Percentiles rank a stretch among this genome's conserved stretches.
phyloP scores from a whole-genome alignment of 1,140 invertebrate genomes.

The Bombus impatiens region DNA sequence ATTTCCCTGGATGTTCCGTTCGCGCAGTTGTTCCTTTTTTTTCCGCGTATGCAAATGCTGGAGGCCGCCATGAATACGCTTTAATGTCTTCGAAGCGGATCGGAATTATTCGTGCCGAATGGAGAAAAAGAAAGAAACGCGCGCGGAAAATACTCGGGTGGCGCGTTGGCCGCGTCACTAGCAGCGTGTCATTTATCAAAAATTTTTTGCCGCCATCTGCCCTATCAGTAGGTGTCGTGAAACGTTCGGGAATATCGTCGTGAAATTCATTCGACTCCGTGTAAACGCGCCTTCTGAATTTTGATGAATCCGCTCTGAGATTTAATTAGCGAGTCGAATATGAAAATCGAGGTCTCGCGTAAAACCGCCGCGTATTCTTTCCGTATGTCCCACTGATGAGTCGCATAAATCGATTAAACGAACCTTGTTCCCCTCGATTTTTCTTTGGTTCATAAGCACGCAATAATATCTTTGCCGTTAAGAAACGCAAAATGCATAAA shows the following conservation, averaged over 20 bases:
- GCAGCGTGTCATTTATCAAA: constrained; percentile 49
- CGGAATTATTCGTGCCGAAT: constrained; percentile 31
- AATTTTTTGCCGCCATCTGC: constrained; percentile 38
- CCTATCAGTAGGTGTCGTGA: constrained; percentile 13
- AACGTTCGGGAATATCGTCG: constrained; percentile 19
- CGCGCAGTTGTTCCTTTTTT: not conserved
- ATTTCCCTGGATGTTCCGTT: constrained; percentile 10
- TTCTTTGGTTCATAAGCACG: no score
- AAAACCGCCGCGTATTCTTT: not conserved
- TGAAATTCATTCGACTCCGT: constrained; percentile 33
- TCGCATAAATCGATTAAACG: not conserved
- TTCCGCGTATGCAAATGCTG: constrained; percentile 4
- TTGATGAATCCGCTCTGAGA: not conserved
- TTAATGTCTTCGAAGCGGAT: constrained; percentile 46
- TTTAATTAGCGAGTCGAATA: constrained; percentile 16
- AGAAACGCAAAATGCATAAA: no score
- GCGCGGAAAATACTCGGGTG: not conserved
- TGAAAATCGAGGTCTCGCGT: not conserved
- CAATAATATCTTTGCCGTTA: no score
- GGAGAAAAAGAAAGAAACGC: not conserved
- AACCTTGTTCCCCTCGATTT: no score
- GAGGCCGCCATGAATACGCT: constrained; percentile 30
- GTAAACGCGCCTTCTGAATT: constrained; percentile 29
- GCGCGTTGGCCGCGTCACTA: not conserved
- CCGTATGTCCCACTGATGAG: not conserved